Percentiles rank a stretch among this genome's conserved stretches.
Evolutionary conservation across 2,797 vertebrate genomes (phyloP).

Genomic region (Fistularia commersonii): DNA sequence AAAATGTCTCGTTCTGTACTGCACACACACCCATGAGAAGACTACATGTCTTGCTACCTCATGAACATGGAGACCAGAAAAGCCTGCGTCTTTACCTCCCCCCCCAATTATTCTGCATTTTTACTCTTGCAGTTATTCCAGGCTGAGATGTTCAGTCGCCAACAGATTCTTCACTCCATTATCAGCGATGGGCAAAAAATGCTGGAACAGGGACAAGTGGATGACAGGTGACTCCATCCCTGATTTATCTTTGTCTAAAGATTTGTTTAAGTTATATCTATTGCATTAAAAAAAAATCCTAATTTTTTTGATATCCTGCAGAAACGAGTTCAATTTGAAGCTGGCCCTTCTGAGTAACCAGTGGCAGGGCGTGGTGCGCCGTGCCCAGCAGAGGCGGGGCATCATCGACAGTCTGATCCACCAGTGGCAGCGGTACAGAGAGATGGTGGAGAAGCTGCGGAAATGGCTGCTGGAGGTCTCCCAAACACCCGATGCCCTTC

Average conservation of each 20-base stretch:
- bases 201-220: slow-evolving; percentile 95
- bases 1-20: too few relatives aligned
- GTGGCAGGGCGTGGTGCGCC: slow-evolving; percentile 95
- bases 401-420: slow-evolving; percentile 92
- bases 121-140: slow-evolving; percentile 86
- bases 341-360: slow-evolving; percentile 90
- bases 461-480: slow-evolving; percentile 87
- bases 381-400: slow-evolving; percentile 90
- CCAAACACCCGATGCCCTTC: slow-evolving; percentile 69
- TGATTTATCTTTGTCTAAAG: neutral
- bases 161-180: slow-evolving; percentile 96
- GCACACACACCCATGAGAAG: too few relatives aligned
- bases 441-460: slow-evolving; percentile 87
- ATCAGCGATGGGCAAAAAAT: slow-evolving; percentile 92
- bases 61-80: too few relatives aligned
- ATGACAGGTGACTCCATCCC: slow-evolving; percentile 84
- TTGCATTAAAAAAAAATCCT: too few relatives aligned
- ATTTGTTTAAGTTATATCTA: too few relatives aligned
- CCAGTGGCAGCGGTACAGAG: slow-evolving; percentile 94
- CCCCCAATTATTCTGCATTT: too few relatives aligned
- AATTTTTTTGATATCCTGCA: slow-evolving; percentile 38
- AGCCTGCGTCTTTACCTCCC: too few relatives aligned
- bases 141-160: slow-evolving; percentile 97
- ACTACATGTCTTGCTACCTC: too few relatives aligned
- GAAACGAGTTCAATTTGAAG: slow-evolving; percentile 93